Evolutionary conservation across 2,113 vertebrate genomes (phyloP).

Genomic region (Vidua chalybeata): DNA sequence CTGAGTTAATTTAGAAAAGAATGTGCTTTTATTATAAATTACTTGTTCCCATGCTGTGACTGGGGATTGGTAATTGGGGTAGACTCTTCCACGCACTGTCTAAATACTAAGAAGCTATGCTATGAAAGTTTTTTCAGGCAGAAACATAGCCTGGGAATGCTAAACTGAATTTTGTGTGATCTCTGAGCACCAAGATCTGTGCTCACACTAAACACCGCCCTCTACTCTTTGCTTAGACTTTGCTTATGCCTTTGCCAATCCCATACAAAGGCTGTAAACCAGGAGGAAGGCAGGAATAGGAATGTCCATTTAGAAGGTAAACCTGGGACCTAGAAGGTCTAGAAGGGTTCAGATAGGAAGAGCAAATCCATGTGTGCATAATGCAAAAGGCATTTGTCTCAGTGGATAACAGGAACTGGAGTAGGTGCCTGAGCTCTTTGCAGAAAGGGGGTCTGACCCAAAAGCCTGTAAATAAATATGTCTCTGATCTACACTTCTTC

Average conservation of each 20-base stretch:
- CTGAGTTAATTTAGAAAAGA: background rate
- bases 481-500: background rate
- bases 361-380: background rate
- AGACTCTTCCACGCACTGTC: background rate
- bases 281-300: background rate
- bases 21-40: background rate
- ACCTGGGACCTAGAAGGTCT: background rate
- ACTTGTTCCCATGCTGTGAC: fast-evolving
- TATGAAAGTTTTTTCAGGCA: background rate
- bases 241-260: background rate
- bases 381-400: background rate
- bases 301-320: background rate
- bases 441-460: background rate
- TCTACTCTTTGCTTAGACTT: background rate
- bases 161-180: background rate
- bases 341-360: background rate
- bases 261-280: background rate
- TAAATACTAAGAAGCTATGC: background rate
- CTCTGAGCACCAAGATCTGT: background rate
- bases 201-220: background rate
- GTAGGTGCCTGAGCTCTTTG: background rate
- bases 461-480: background rate
- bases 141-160: background rate
- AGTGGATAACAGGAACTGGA: background rate
- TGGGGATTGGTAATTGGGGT: background rate